Conservation (phyloP, 2,888 invertebrate genomes). For the Conchocele bisecta region DNA sequence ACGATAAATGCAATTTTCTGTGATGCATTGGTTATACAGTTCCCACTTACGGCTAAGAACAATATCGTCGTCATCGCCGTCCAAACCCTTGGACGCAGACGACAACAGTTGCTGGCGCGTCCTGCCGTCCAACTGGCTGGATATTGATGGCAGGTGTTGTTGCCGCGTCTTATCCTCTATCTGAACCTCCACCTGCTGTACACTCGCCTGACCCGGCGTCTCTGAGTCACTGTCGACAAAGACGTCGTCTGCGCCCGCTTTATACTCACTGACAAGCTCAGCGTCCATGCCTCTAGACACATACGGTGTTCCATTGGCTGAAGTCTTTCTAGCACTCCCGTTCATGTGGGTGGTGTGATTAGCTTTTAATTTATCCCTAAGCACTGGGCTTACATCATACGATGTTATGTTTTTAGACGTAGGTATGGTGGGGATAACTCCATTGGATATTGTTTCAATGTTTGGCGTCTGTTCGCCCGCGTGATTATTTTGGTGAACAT, state of each 20-base stretch:
- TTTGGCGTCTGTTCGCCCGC: too few species aligned
- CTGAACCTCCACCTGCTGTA: conserved; percentile 58
- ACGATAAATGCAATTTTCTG: too few species aligned
- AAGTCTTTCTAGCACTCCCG: not conserved
- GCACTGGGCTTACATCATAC: too few species aligned
- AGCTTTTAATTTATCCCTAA: too few species aligned
- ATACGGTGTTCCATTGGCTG: conserved; percentile 16
- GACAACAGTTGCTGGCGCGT: too few species aligned
- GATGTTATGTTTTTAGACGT: too few species aligned
- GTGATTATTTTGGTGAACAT: too few species aligned
- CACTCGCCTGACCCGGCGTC: conserved; percentile 14
- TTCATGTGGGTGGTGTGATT: not conserved
- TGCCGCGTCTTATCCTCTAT: conserved; percentile 52
- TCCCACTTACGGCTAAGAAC: conserved; percentile 41
- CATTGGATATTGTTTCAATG: too few species aligned
- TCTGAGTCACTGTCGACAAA: conserved; percentile 53
- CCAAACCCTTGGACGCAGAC: conserved; percentile 17
- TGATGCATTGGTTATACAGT: too few species aligned
- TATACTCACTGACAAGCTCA: not conserved
- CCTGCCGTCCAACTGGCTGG: too few species aligned
- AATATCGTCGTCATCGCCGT: conserved; percentile 28
- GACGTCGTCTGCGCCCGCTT: conserved; percentile 30
- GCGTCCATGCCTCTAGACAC: not conserved
- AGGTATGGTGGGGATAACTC: too few species aligned
- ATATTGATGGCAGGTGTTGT: conserved; percentile 49